Base-by-base conservation (phyloP, 2,888 invertebrate genomes). In the Cacoxenus indagator region DNA sequence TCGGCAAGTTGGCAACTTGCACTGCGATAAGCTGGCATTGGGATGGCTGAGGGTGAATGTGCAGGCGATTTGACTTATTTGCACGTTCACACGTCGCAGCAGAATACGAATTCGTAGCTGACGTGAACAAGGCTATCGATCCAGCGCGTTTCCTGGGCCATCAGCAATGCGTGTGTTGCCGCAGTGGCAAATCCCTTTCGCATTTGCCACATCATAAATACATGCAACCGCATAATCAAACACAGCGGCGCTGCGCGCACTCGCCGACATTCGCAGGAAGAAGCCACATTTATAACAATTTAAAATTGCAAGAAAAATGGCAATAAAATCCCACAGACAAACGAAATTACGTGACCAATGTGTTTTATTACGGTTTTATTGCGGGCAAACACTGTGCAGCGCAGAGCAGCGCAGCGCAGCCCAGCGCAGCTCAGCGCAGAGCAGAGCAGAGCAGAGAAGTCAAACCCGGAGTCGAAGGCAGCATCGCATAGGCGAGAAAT, bases 261-360 rank as follows among this genome's bases (percentile, higher is more conserved):
- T 22, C 51, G 22, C 51, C 48, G 19, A 19, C 19, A 17, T 19
- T 22, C 51, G 17, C 51, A 51, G 48, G 17, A 37, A 17, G 51
- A 51, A 17, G 31, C 76, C 83, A 76, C 85, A 86, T 86, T 85
- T 84, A 85, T 85, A 84, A 84, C 85, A 86, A 86, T 86, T 85
- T 83, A 81, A 84, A 84, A 84, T 80, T 78, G 80, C 75, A 73
- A 74, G 75, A 77, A 81, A 80, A 77, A 77, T 80, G 84, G 85
- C 86, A 86, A 87, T 87, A 87, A 87, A 87, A 86, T 87, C 86
- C 86, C 86, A 85, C 85, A 85, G 85, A 86, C 86, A 86, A 86
- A 86, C 83, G 83, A 83, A 86, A 86, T 85, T 87, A 88, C 87
- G 87, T 88, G 87, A 87, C 87, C 86, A 87, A 87, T 87, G 86